Evolutionary conservation across 2,797 vertebrate genomes (phyloP).

Genomic region (Xyrichtys novacula): DNA sequence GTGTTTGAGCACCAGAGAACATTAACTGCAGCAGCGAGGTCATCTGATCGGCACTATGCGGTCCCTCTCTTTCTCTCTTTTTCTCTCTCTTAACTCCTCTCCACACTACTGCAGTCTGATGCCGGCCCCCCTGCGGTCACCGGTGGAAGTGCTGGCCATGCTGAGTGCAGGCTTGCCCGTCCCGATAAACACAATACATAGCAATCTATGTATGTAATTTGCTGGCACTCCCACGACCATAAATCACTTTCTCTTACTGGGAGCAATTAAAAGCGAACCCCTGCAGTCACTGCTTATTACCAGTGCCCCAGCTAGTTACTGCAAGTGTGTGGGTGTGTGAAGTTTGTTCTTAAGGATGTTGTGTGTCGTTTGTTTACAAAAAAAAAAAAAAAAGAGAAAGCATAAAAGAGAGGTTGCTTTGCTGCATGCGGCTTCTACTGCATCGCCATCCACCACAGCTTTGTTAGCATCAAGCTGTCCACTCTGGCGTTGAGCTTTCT

Average conservation of each 20-base stretch:
- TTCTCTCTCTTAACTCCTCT: constrained; percentile 39
- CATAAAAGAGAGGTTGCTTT: constrained; percentile 35
- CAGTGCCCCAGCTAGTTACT: constrained; percentile 44
- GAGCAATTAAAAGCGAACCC: constrained; percentile 51
- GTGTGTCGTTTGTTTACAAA: constrained; percentile 7
- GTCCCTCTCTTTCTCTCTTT: constrained; percentile 65
- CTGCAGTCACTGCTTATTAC: constrained; percentile 25
- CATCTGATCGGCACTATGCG: constrained; percentile 81
- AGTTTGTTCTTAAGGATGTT: constrained; percentile 17
- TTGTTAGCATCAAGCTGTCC: constrained; percentile 80
- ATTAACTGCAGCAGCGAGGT: constrained; percentile 86
- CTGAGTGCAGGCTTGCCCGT: constrained; percentile 40
- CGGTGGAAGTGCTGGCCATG: constrained; percentile 50
- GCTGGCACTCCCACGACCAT: constrained; percentile 18
- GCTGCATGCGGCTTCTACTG: constrained; percentile 55
- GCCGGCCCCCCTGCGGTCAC: constrained; percentile 64
- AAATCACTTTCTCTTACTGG: constrained; percentile 46
- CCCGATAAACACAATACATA: constrained; percentile 28
- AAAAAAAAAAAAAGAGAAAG: neutral
- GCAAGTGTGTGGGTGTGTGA: constrained; percentile 32
- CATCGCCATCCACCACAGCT: constrained; percentile 70
- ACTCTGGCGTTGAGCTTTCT: constrained; percentile 73
- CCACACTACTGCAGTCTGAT: constrained; percentile 76
- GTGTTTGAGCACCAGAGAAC: constrained; percentile 79
- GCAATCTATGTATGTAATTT: constrained; percentile 38